Evolutionary conservation across 2,888 invertebrate genomes (phyloP), one percentile per base, ranked within the genome.

Genomic region (Erebia aethiops): DNA sequence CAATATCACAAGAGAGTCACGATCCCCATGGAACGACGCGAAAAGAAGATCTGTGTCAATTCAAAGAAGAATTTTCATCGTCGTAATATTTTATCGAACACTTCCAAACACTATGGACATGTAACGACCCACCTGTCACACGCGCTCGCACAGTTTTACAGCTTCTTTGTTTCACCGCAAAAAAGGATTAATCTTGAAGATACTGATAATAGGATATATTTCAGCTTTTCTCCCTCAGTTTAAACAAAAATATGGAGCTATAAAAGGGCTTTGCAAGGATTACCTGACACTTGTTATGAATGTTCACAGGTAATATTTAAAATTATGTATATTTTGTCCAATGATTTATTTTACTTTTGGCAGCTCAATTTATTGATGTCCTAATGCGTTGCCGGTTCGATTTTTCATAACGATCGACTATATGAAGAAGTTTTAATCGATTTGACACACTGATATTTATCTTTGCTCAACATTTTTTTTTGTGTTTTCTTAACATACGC

Each of bases 111-210:
- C 62, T 62, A 61, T 4, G 61, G 7, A 13, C 21, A 51, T 9
- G 11, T 5, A 58, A 7, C 26, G 41, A 52, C 51, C 61, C 49
- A 74, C 69, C 70, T 75, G 75, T 74, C 75, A 68, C 68, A 67
- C 65, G 65, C 69, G 56, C 60, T 68, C 60, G 58, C 60, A 63
- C 66, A 66, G 67, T 61, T 74, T 72, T 74, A 71, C 71, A 71
- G 71, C 72, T 66, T 67, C 71, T 73, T 72, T 74, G 74, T 74
- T 71, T 75, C 68, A 26, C 72, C 69, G 66, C 68, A 71, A 71
- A 74, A 71, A 75, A 71, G 70, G 71, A 71, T 75, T 74, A 71
- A 69, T 70, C 72, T 67, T 65, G 66, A 70, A 71, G 71, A 71
- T 65, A 68, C 65, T 56, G 73, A 68, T 73, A 73, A 65, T 52